Conservation (phyloP, 2,888 invertebrate genomes). For the Eulithis prunata region DNA sequence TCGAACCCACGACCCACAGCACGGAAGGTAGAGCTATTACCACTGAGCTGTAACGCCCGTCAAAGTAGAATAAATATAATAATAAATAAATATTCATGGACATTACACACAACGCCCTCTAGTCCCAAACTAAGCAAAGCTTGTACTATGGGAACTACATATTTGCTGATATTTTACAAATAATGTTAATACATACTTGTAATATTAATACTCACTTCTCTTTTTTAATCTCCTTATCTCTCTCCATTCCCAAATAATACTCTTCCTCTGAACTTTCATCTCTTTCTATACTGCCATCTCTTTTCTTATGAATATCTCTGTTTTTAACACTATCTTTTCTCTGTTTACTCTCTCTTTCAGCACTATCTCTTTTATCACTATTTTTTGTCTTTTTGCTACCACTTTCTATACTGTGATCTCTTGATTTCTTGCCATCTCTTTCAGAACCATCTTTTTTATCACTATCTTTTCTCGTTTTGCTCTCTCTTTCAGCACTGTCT, state of each 20-base stretch:
- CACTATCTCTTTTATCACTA: neutral
- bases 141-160: too few species aligned
- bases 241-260: conserved; percentile 87
- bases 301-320: conserved; percentile 24
- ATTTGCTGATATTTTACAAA: too few species aligned
- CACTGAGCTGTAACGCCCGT: too few species aligned
- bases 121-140: too few species aligned
- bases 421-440: conserved; percentile 58
- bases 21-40: too few species aligned
- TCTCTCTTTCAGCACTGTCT: conserved; percentile 45
- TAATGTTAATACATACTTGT: too few species aligned
- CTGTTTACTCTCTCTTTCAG: conserved; percentile 46
- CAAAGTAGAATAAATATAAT: too few species aligned
- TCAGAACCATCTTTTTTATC: conserved; percentile 44
- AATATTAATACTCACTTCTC: conserved; percentile 75
- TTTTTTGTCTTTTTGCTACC: conserved; percentile 41
- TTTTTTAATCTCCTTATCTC: conserved; percentile 82
- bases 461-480: conserved; percentile 51
- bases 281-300: conserved; percentile 55
- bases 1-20: too few species aligned
- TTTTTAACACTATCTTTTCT: conserved; percentile 54
- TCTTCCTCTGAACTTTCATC: conserved; percentile 77
- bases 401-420: conserved; percentile 55
- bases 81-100: too few species aligned
- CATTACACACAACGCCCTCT: too few species aligned